Evolutionary conservation across 2,888 invertebrate genomes (phyloP), one percentile per base, ranked within the genome.

Genomic region (Cosmia pyralina): DNA sequence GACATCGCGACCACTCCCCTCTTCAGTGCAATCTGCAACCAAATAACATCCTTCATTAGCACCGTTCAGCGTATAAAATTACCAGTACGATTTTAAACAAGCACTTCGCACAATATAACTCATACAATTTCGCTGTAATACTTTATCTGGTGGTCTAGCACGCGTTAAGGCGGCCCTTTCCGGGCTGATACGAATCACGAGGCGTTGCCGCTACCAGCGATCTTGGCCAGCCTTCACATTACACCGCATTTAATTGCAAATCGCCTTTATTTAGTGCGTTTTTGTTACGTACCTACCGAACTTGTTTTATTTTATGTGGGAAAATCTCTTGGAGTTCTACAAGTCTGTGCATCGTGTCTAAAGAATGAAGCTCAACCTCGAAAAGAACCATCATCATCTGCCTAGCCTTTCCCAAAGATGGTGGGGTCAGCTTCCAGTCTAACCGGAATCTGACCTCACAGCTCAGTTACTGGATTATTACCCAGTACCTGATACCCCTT

Each of bases 231-330:
- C 93, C 92, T 93, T 90, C 90, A 90, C 91, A 93, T 93, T 93
- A 92, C 89, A 91, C 90, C 88, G 86, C 88, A 88, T 91, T 91
- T 93, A 93, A 94, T 93, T 93, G 91, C 91, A 87, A 89, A 91
- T 90, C 90, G 89, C 89, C 90, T 92, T 93, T 92, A 92, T 92
- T 92, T 91, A 92, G 88, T 88, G 82, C 90, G 75, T 84, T 87
- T 86, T 88, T 80, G 87, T 85, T 76, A 85, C 81, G 85, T 80
- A 71, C n/a, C n/a, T n/a, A n/a, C n/a, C n/a, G n/a, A n/a, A 72
- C 46, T 48, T 34, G 62, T 62, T 78, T 73, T 66, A 72, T 55
- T 69, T 77, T 58, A 46, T 67, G 55, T 69, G 83, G 48, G 70
- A 67, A 63, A 60, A 48, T 53, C 41, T 63, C 46, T 22, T 41